Evolutionary conservation across 2,113 vertebrate genomes (phyloP).

Genomic region (Labeo catla): DNA sequence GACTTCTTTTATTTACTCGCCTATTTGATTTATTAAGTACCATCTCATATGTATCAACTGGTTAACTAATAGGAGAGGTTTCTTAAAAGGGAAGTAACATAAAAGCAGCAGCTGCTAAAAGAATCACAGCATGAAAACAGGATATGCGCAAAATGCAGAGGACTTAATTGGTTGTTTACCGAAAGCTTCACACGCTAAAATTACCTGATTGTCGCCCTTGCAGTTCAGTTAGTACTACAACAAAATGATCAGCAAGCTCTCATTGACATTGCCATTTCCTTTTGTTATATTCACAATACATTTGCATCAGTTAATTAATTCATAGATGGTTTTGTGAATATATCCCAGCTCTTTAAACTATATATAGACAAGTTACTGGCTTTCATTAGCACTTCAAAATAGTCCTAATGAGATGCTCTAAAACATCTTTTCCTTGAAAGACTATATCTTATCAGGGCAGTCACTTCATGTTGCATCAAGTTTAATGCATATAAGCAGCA

Average conservation of each 20-base stretch:
- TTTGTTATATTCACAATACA: background rate
- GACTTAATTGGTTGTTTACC: constrained; percentile 54
- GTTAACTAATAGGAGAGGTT: constrained; percentile 6
- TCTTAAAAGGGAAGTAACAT: background rate
- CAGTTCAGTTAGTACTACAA: constrained; percentile 32
- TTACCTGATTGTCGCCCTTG: constrained; percentile 34
- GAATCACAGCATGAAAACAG: constrained; percentile 1
- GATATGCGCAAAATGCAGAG: constrained; percentile 7
- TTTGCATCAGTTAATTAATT: background rate
- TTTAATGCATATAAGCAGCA: background rate
- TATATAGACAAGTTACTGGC: background rate
- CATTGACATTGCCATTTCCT: constrained; percentile 15
- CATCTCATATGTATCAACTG: background rate
- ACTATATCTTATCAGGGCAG: background rate
- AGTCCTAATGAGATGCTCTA: background rate
- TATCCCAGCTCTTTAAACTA: background rate
- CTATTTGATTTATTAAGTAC: constrained; percentile 23
- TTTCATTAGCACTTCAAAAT: background rate
- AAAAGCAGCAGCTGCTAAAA: background rate
- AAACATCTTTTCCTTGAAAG: background rate
- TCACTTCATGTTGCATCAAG: background rate
- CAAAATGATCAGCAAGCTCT: constrained; percentile 29
- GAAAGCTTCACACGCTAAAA: constrained; percentile 11
- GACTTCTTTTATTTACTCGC: background rate
- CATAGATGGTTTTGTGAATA: background rate